A percentile compares a stretch with the other conserved stretches of the same genome.
These are phyloP conservation scores for Odontamblyopus rebecca DNA, from an alignment of 2,797 vertebrate genomes.

Conservation along the genomic window DNA sequence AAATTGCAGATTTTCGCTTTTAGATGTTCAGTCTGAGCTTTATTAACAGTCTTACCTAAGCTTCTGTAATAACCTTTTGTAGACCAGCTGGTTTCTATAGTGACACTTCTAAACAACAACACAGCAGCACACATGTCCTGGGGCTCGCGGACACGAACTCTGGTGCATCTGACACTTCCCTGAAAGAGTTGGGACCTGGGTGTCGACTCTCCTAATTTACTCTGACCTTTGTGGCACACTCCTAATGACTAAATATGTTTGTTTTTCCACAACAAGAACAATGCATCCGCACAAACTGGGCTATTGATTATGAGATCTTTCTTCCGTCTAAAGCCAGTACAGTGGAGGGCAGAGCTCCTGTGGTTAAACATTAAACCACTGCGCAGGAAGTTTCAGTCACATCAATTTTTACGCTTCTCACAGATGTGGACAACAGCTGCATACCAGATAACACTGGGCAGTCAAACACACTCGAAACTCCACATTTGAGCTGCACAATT, in stretches of 20 bases:
- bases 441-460: background rate
- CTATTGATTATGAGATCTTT: slow-evolving; percentile 3
- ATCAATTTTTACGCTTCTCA: slow-evolving; percentile 32
- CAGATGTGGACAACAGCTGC: slow-evolving; percentile 60
- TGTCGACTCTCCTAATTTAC: slow-evolving; percentile 57
- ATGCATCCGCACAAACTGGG: slow-evolving; percentile 3
- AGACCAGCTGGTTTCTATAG: background rate
- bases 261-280: slow-evolving; percentile 22
- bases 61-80: background rate
- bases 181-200: slow-evolving; percentile 60
- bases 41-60: background rate
- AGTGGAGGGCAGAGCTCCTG: background rate
- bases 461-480: background rate
- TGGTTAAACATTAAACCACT: background rate
- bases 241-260: slow-evolving; percentile 51
- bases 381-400: slow-evolving; percentile 48
- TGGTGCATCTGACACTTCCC: slow-evolving; percentile 59
- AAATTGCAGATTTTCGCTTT: too few relatives aligned
- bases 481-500: too few relatives aligned
- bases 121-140: slow-evolving; percentile 15
- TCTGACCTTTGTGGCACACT: slow-evolving; percentile 47
- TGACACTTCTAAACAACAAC: slow-evolving; percentile 7
- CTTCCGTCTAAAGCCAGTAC: background rate
- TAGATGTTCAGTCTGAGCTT: too few relatives aligned
- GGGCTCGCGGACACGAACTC: slow-evolving; percentile 40